These are phyloP conservation scores for Arctopsyche grandis DNA, from an alignment of 1,140 invertebrate species.

Conservation along the genomic window DNA sequence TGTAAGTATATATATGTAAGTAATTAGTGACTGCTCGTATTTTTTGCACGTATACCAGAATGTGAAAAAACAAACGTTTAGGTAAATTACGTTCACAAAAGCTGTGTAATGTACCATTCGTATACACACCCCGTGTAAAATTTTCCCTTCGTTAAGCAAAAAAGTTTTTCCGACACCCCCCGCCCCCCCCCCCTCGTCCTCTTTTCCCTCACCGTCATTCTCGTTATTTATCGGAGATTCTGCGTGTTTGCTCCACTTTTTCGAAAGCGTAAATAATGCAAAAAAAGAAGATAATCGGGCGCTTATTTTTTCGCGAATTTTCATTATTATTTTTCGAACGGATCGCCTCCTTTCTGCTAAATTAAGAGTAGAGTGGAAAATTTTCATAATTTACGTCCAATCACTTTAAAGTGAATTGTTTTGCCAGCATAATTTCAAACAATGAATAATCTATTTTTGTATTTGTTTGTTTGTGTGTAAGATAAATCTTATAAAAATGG, in stretches of 20 bases:
- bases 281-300: background rate
- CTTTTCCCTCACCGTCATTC: background rate
- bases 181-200: background rate
- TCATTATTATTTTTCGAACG: too few relatives aligned
- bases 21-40: background rate
- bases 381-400: too few relatives aligned
- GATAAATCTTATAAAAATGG: too few relatives aligned
- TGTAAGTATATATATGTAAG: too few relatives aligned
- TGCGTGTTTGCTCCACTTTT: background rate
- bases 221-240: background rate
- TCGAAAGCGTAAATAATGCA: background rate
- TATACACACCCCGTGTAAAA: background rate
- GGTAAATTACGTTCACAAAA: background rate
- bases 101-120: background rate
- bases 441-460: too few relatives aligned
- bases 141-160: constrained; percentile 1
- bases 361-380: too few relatives aligned
- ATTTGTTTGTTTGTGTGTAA: too few relatives aligned
- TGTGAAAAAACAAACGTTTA: background rate
- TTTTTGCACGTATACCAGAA: background rate
- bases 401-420: too few relatives aligned
- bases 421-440: too few relatives aligned
- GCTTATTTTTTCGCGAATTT: background rate
- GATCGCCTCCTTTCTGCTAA: too few relatives aligned
- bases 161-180: background rate